Base-by-base conservation (phyloP, 2,113 vertebrate species). In the Ariopsis seemanni region DNA sequence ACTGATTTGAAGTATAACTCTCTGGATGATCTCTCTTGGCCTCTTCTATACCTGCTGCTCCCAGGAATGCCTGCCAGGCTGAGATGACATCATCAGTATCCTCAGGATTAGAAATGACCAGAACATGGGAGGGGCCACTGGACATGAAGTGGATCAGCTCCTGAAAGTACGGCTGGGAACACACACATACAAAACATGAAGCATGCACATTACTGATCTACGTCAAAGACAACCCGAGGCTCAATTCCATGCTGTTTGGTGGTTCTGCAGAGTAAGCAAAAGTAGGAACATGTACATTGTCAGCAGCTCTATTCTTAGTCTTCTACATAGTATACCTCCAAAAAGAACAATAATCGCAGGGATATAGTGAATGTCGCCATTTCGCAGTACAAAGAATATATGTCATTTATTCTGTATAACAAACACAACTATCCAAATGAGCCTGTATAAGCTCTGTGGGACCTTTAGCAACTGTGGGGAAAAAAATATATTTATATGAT, bases 121-220 rank as follows among this genome's bases (percentile, higher is more conserved):
- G 94, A 81, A 96, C 86, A 72, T 93, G 95, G 84, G 94, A 96
- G 0, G 96, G 95, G 34, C 97, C 97, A 34, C 96, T 96, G 86
- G 95, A 96, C 96, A 97, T 96, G 65, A 96, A 96, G 84, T 90
- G 92, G 4, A 97, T 92, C 92, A 97, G 90, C 86, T 96, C 96
- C 85, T 96, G 93, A 90, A 97, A 97, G 90, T 89, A 91, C 7
- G 91, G 92, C 97, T 97, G 67, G 48, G 30, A 89, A 92, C 69
- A 87, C 65, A 71, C 75, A 79, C 50, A 57, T 72, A 87, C 72
- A 83, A 14, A 88, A 9, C 79, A 60, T 87, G n/a, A 91, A 18
- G 86, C 6, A 20, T 48, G 48, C 25, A 84, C 12, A 60, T 84
- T 82, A 72, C 48, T n/a, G 7, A 78, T 18, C 58, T 87, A 84